A percentile compares a stretch with the other conserved stretches of the same genome.
Conservation (phyloP, 2,113 vertebrate genomes). For the Motacilla tschutschensis region DNA sequence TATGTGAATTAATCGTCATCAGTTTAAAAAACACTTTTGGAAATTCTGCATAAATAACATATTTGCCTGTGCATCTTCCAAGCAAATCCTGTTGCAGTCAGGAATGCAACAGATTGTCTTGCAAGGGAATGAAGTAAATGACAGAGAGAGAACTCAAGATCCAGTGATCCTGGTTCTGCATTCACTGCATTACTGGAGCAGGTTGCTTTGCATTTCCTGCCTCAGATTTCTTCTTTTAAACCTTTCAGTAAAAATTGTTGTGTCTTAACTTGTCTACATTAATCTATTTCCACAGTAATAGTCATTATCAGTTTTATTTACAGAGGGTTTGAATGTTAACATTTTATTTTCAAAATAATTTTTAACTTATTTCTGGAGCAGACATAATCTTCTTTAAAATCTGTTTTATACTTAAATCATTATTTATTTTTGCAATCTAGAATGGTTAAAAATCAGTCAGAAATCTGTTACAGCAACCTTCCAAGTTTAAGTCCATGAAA, state of each 20-base stretch:
- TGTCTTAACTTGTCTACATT: background rate
- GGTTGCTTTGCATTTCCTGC: background rate
- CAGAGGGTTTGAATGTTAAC: background rate
- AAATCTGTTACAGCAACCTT: background rate
- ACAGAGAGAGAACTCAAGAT: background rate
- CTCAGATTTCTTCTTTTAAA: background rate
- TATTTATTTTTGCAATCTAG: background rate
- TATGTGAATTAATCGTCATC: background rate
- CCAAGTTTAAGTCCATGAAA: background rate
- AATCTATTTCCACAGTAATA: background rate
- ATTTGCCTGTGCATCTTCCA: background rate
- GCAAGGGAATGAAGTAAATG: background rate
- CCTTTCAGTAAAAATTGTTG: background rate
- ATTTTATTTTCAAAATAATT: background rate
- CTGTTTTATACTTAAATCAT: background rate
- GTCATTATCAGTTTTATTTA: background rate
- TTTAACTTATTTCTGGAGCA: background rate
- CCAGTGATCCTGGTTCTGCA: background rate
- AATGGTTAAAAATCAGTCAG: background rate
- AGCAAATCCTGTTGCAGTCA: background rate
- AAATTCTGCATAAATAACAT: background rate
- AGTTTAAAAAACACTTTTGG: background rate
- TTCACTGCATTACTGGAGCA: background rate
- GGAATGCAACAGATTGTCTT: background rate
- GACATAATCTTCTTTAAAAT: accelerated